Conservation (phyloP, 1,140 invertebrate genomes). For the Drosophila oshimai region DNA sequence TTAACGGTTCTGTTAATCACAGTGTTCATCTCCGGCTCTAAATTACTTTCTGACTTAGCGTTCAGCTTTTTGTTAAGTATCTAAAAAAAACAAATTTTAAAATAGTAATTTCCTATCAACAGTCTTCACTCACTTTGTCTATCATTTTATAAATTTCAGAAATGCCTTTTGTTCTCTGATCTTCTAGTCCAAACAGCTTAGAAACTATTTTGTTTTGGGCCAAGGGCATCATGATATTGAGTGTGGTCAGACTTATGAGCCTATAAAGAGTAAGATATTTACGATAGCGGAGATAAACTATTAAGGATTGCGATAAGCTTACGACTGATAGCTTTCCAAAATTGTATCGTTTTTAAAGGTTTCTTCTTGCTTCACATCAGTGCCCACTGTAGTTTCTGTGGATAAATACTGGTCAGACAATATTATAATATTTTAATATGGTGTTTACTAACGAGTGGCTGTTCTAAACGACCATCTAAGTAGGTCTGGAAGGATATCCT, state of each 20-base stretch:
- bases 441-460: slow-evolving; percentile 34
- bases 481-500: slow-evolving; percentile 19
- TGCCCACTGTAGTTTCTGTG: slow-evolving; percentile 59
- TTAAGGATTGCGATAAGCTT: neutral
- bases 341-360: neutral
- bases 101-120: too few species aligned
- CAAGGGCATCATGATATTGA: neutral
- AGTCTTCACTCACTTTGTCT: neutral
- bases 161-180: neutral
- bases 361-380: slow-evolving; percentile 7
- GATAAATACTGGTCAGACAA: neutral
- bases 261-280: neutral
- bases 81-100: neutral
- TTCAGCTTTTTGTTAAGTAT: neutral
- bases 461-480: slow-evolving; percentile 41
- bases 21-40: neutral
- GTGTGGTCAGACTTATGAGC: neutral
- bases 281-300: neutral
- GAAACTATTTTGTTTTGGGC: neutral
- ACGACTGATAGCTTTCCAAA: slow-evolving; percentile 26
- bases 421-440: neutral
- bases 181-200: neutral
- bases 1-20: slow-evolving; percentile 43
- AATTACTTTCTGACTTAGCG: neutral
- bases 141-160: neutral